Evolutionary conservation across 2,888 invertebrate genomes (phyloP).

Genomic region (Fragum sueziense): DNA sequence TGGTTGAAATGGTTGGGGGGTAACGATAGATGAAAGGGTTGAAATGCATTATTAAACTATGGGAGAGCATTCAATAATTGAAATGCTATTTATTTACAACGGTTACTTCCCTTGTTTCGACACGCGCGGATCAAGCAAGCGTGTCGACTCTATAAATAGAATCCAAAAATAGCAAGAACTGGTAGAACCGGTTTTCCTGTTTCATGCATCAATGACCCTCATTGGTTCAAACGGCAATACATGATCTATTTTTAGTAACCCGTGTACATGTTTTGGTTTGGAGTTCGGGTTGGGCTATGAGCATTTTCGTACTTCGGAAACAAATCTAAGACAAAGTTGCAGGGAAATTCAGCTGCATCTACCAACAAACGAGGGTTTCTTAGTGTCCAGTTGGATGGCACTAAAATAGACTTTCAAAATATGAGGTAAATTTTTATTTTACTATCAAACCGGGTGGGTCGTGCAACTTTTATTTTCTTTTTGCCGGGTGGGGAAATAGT

Average conservation of each 20-base stretch:
- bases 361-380: neutral
- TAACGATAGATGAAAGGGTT: too few species aligned
- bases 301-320: conserved; percentile 32
- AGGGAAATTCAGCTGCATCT: neutral
- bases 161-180: conserved; percentile 55
- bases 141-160: conserved; percentile 8
- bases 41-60: too few species aligned
- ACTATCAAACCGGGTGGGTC: conserved; percentile 51
- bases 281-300: conserved; percentile 58
- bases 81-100: too few species aligned
- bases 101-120: neutral
- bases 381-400: conserved; percentile 28
- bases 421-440: conserved; percentile 51
- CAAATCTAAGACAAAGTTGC: neutral
- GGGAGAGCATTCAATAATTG: too few species aligned
- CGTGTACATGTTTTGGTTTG: conserved; percentile 62
- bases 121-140: neutral
- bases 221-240: conserved; percentile 52
- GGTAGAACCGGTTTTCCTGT: conserved; percentile 64
- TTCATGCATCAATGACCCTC: conserved; percentile 30
- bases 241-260: conserved; percentile 55
- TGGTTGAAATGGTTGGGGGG: too few species aligned
- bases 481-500: too few species aligned
- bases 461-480: neutral
- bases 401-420: conserved; percentile 8